phyloP scores from a whole-genome alignment of 2,113 vertebrate genomes.

The Tyto alba region DNA sequence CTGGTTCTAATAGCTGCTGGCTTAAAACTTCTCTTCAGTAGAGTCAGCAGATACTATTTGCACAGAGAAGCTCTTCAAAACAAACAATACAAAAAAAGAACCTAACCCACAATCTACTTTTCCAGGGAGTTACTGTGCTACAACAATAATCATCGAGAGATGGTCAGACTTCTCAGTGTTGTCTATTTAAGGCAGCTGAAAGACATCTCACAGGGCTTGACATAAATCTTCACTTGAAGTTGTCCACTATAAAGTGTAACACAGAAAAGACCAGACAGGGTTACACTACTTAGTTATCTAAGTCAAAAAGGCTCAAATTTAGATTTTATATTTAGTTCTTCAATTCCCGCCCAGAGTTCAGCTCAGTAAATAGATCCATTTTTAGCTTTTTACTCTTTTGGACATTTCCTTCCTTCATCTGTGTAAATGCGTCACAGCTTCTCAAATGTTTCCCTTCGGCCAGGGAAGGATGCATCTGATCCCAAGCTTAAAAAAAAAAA shows the following conservation, averaged over 20 bases:
- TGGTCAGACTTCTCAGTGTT: background rate
- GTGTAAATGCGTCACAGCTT: constrained; percentile 55
- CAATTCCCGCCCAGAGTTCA: constrained; percentile 32
- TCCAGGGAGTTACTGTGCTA: background rate
- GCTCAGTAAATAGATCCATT: constrained; percentile 46
- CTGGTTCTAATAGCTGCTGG: background rate
- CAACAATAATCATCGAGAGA: background rate
- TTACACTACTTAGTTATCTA: background rate
- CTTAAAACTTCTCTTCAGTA: background rate
- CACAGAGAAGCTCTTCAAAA: background rate
- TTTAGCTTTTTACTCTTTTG: constrained; percentile 56
- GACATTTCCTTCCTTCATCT: constrained; percentile 62
- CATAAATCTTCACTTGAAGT: background rate
- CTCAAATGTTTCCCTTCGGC: constrained; percentile 52
- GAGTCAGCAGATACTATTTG: background rate
- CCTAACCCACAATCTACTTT: background rate
- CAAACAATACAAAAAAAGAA: background rate
- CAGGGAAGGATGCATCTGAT: constrained; percentile 33
- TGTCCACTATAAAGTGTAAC: background rate
- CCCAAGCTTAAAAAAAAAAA: constrained; percentile 28
- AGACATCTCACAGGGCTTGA: background rate
- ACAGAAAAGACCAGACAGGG: background rate
- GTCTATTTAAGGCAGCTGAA: background rate
- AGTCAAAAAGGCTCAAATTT: constrained; percentile 12
- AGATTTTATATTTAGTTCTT: constrained; percentile 40